These are phyloP conservation scores for Bombus balteatus DNA, from an alignment of 1,140 invertebrate genomes.

Conservation along the genomic window DNA sequence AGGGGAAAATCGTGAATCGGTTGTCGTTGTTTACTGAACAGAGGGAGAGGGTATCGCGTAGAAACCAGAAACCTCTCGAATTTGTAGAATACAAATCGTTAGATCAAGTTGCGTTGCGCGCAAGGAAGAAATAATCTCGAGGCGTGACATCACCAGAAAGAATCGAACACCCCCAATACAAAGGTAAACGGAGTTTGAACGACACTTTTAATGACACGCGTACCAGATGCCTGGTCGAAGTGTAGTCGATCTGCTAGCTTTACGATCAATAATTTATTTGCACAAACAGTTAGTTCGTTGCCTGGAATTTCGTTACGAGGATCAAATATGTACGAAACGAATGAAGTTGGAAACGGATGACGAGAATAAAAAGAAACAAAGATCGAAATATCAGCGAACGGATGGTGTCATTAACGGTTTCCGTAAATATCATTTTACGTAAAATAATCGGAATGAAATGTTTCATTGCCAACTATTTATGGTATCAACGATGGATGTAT, in stretches of 20 bases:
- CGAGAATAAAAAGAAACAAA: too few species aligned
- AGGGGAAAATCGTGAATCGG: not conserved
- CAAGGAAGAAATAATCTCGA: conserved; percentile 46
- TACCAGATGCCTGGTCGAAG: conserved; percentile 26
- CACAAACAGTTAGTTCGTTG: not conserved
- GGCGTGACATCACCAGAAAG: conserved; percentile 61
- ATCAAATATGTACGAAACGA: not conserved
- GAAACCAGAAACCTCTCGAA: too few species aligned
- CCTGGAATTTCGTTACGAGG: not conserved
- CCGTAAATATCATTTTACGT: not conserved
- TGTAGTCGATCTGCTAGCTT: not conserved
- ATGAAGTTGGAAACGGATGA: not conserved
- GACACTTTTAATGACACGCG: conserved; percentile 46
- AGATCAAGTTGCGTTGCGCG: too few species aligned
- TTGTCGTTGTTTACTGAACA: not conserved
- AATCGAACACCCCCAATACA: not conserved
- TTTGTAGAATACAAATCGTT: too few species aligned
- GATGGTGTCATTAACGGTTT: too few species aligned
- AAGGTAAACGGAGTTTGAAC: conserved; percentile 15
- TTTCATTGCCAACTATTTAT: not conserved
- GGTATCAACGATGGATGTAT: not conserved
- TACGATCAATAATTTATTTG: conserved; percentile 12
- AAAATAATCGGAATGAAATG: not conserved
- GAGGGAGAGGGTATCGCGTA: not conserved
- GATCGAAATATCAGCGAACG: too few species aligned